phyloP scores from a whole-genome alignment of 2,797 vertebrate genomes.

The Lepilemur septentrionalis region DNA sequence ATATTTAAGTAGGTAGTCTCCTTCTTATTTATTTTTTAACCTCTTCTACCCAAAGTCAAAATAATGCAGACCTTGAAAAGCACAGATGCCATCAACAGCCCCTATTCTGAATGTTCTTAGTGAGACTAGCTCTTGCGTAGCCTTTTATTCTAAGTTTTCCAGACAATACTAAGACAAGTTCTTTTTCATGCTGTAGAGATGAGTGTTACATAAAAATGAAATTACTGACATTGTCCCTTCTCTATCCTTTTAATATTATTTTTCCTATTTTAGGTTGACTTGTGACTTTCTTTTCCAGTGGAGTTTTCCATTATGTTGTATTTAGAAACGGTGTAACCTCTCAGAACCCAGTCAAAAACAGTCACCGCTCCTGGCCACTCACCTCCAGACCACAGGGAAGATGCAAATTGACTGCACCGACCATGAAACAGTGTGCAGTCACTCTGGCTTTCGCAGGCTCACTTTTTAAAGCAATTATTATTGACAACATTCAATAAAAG shows the following conservation, averaged over 20 bases:
- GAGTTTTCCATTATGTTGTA: not conserved
- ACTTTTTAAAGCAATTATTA: not conserved
- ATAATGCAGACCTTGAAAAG: not conserved
- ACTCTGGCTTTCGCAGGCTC: not conserved
- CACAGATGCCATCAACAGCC: not conserved
- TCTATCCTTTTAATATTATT: not conserved
- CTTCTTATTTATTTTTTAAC: not conserved
- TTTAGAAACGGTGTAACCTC: not conserved
- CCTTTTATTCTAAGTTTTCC: slow-evolving; percentile 22
- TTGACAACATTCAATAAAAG: not conserved
- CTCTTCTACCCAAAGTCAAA: slow-evolving; percentile 6
- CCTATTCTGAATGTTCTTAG: not conserved
- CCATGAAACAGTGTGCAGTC: not conserved
- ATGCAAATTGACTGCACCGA: not conserved
- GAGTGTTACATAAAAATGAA: slow-evolving; percentile 21
- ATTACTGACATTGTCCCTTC: not conserved
- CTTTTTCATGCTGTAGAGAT: not conserved
- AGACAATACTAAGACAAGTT: not conserved
- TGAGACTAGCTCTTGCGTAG: not conserved
- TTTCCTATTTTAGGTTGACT: not conserved
- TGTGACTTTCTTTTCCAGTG: not conserved
- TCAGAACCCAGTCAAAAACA: not conserved
- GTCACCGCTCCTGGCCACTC: not conserved
- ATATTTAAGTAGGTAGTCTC: not conserved
- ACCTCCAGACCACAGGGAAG: not conserved